Evolutionary conservation across 2,113 vertebrate species (phyloP).

Genomic region (Arizona elegans): DNA sequence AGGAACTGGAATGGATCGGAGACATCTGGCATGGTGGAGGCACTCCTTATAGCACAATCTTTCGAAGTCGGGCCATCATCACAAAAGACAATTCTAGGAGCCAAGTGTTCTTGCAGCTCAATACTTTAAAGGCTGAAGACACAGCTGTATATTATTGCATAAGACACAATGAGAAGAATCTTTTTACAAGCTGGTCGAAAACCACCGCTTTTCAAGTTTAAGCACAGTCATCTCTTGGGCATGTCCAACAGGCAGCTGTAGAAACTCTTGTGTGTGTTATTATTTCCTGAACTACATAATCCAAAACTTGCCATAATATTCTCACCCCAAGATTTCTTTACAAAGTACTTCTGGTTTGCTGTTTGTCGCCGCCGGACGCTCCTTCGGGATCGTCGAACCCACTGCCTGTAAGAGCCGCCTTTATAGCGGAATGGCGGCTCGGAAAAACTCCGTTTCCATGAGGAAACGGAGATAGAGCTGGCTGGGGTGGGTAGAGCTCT

Average conservation of each 20-base stretch:
- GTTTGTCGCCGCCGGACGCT: too few relatives aligned
- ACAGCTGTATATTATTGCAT: slow-evolving; percentile 52
- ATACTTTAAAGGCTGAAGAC: slow-evolving; percentile 3
- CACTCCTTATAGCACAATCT: not conserved
- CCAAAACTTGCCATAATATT: not conserved
- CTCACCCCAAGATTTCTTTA: not conserved
- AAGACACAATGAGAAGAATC: not conserved
- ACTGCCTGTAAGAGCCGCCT: too few relatives aligned
- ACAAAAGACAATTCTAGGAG: slow-evolving; percentile 25
- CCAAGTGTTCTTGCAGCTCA: slow-evolving; percentile 12
- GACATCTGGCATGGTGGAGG: not conserved
- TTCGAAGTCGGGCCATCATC: not conserved
- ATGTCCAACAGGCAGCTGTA: not conserved
- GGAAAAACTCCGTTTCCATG: too few relatives aligned
- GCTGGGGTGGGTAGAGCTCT: too few relatives aligned
- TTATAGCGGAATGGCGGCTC: too few relatives aligned
- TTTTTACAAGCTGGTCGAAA: not conserved
- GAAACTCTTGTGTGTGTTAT: not conserved
- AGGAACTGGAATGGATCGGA: slow-evolving; percentile 35
- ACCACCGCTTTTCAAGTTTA: not conserved
- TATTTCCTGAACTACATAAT: not conserved
- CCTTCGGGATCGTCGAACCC: too few relatives aligned
- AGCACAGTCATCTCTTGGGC: not conserved
- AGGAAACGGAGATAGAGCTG: too few relatives aligned
- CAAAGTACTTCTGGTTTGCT: too few relatives aligned